Base-by-base conservation (phyloP, 2,113 vertebrate species). In the Pyxicephalus adspersus region DNA sequence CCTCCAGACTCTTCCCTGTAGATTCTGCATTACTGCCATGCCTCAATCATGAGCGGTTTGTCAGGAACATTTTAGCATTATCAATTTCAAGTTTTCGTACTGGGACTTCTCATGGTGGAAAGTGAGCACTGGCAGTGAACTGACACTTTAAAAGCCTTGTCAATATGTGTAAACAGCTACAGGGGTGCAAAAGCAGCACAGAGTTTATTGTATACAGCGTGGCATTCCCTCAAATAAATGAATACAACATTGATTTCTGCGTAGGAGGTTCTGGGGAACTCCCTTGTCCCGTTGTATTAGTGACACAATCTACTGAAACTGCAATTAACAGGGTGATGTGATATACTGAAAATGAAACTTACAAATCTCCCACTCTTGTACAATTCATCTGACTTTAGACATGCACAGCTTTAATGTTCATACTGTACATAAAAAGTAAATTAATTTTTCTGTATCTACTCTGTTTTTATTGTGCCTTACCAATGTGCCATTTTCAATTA, bases 121-220 rank as follows among this genome's bases (percentile, higher is more conserved):
- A 63, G 73, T 20, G 57, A 63, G 58, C 50, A 18, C 29, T 76
- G 73, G 34, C 73, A 63, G 58, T 34, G 55, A 75, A 57, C 70
- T 57, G 71, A 60, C 31, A 63, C 31, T 19, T 76, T 76, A 63
- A 76, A 76, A 76, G 57, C 73, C 58, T 45, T 63, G 57, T 76
- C 73, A 76, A 50, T 76, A 50, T 20, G 63, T 50, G 55, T 76
- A 63, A 76, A 76, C 25, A 50, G 73, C 34, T 13, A 51, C 60
- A 76, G 58, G 57, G 26, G 73, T 50, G 25, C 22, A 64, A 22
- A 8, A 22, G 28, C 22, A 50, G 57, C 57, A 6, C 31, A 22
- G 20, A 23, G 7, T 50, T 67, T 45, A 31, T 38, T 6, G n/a
- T 22, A 19, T 60, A 55, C 67, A 51, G 66, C 31, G 15, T 3